These are phyloP conservation scores for Balearica regulorum DNA, from an alignment of 2,797 vertebrate species.

Conservation along the genomic window DNA sequence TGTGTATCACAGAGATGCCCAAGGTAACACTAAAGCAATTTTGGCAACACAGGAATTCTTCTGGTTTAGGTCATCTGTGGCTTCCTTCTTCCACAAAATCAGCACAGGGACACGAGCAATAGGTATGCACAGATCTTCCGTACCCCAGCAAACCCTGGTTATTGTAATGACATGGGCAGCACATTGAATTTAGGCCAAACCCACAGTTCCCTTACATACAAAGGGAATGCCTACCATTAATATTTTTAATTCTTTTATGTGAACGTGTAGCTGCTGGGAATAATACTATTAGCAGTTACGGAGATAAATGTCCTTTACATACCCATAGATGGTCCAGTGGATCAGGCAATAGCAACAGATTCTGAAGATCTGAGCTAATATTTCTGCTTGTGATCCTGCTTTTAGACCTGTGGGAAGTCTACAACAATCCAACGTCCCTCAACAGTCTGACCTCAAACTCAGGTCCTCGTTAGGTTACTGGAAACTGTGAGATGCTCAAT, in stretches of 20 bases:
- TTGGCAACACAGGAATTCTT: neutral
- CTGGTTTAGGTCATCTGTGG: neutral
- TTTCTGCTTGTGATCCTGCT: neutral
- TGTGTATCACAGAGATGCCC: neutral
- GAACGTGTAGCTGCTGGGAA: neutral
- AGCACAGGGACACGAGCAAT: neutral
- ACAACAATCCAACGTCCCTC: neutral
- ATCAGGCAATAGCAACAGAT: neutral
- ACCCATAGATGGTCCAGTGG: neutral
- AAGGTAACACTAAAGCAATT: neutral
- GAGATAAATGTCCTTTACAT: neutral
- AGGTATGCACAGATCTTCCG: rapidly evolving
- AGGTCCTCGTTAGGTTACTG: neutral
- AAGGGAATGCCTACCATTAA: neutral
- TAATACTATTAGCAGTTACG: neutral
- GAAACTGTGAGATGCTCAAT: neutral
- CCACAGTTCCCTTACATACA: neutral
- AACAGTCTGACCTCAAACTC: neutral
- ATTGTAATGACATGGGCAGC: rapidly evolving
- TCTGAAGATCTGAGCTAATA: neutral
- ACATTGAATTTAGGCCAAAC: neutral
- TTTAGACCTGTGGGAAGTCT: neutral
- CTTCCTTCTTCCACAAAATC: neutral
- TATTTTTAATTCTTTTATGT: neutral
- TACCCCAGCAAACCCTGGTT: neutral